Percentiles rank a stretch among this genome's conserved stretches.
Conservation (phyloP, 2,797 vertebrate genomes). For the Morelia viridis region DNA sequence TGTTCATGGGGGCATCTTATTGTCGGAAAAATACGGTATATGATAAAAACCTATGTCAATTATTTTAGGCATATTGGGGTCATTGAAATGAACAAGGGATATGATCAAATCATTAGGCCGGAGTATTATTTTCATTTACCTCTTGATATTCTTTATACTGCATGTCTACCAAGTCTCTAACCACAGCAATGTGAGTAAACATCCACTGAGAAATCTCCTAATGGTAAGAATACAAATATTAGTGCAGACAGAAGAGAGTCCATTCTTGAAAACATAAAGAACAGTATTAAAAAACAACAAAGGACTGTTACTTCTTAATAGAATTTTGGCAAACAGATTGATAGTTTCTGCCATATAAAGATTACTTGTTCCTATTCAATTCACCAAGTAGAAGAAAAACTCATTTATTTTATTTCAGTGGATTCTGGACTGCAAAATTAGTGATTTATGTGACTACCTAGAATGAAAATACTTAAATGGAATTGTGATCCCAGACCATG, state of each 20-base stretch:
- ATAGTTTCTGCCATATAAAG: background rate
- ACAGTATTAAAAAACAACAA: background rate
- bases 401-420: background rate
- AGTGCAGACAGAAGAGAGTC: background rate
- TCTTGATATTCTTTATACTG: conserved; percentile 98
- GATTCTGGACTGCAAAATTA: background rate
- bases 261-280: background rate
- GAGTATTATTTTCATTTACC: conserved; percentile 74
- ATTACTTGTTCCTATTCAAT: background rate
- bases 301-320: background rate
- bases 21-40: no score
- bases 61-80: background rate
- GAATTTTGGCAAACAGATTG: background rate
- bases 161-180: conserved; percentile 93
- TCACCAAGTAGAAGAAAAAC: background rate
- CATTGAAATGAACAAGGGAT: background rate
- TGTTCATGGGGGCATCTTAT: no score
- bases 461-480: background rate
- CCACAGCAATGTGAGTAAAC: conserved; percentile 98
- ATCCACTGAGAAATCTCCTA: conserved; percentile 99
- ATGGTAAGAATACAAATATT: conserved; percentile 23
- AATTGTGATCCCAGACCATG: background rate
- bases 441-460: fast-evolving
- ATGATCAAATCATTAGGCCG: background rate
- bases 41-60: background rate